Evolutionary conservation across 2,888 invertebrate species (phyloP).

Genomic region (Caenorhabditis wallacei): DNA sequence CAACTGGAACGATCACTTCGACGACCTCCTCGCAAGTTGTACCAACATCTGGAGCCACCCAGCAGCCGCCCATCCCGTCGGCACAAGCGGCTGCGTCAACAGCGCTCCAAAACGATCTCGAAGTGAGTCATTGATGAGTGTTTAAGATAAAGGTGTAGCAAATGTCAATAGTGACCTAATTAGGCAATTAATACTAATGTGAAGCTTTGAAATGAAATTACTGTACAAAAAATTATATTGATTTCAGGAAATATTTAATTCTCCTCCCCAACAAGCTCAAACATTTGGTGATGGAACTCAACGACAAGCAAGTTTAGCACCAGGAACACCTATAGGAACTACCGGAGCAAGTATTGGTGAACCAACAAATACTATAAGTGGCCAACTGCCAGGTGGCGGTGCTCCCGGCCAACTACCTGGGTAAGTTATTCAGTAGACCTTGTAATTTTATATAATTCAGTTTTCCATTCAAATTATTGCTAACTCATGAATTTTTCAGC

Average conservation of each 20-base stretch:
- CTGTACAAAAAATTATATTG: too few relatives aligned
- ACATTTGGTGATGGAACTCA: slow-evolving; percentile 62
- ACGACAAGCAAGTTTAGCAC: slow-evolving; percentile 72
- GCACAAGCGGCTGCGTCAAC: slow-evolving; percentile 56
- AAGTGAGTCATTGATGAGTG: slow-evolving; percentile 30
- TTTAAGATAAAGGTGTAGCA: slow-evolving; percentile 14
- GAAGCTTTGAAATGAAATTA: too few relatives aligned
- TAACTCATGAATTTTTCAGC: slow-evolving; percentile 37
- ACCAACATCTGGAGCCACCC: slow-evolving; percentile 35
- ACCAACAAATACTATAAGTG: slow-evolving; percentile 17
- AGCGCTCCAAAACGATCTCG: slow-evolving; percentile 61
- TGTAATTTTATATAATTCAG: too few relatives aligned
- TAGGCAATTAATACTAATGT: too few relatives aligned
- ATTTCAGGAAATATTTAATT: slow-evolving; percentile 71
- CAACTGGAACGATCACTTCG: slow-evolving; percentile 10
- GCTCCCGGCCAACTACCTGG: background rate
- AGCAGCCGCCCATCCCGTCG: slow-evolving; percentile 41
- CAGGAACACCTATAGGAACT: slow-evolving; percentile 74
- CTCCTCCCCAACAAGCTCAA: slow-evolving; percentile 48
- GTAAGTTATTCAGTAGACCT: too few relatives aligned
- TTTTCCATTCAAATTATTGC: background rate
- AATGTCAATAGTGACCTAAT: background rate
- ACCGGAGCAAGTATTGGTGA: slow-evolving; percentile 55
- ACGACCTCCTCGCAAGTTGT: slow-evolving; percentile 36
- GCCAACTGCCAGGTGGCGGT: slow-evolving; percentile 15